These are phyloP conservation scores for Anoplius nigerrimus DNA, from an alignment of 2,888 invertebrate species.

Conservation along the genomic window DNA sequence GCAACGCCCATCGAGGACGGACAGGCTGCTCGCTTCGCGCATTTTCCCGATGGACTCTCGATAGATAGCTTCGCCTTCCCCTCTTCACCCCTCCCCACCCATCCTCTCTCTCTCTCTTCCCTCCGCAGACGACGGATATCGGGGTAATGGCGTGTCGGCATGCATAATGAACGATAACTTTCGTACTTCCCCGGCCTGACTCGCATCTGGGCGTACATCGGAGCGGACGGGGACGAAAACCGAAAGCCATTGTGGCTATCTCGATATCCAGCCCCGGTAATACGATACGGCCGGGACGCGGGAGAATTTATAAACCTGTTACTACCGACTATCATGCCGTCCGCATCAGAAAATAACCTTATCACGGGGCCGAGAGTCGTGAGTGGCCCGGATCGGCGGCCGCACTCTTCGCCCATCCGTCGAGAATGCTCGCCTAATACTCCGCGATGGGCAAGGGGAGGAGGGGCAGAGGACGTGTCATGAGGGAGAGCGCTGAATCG, in stretches of 20 bases:
- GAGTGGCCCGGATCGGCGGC: neutral
- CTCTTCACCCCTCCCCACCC: too few species aligned
- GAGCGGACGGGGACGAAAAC: neutral
- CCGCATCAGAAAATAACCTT: conserved; percentile 37
- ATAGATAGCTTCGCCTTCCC: too few species aligned
- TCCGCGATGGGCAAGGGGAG: conserved; percentile 36
- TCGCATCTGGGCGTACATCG: neutral
- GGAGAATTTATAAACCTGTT: conserved; percentile 30
- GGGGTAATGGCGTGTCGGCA: conserved; percentile 45
- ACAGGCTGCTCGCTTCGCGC: neutral
- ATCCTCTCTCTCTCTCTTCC: conserved; percentile 26
- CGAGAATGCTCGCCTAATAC: conserved; percentile 29
- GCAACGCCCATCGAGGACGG: neutral
- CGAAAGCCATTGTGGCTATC: neutral
- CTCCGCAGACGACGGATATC: conserved; percentile 32
- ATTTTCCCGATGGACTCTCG: neutral
- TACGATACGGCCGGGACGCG: conserved; percentile 17
- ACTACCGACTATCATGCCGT: conserved; percentile 20
- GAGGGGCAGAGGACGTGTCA: conserved; percentile 30
- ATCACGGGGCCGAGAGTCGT: conserved; percentile 18
- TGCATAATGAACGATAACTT: conserved; percentile 45
- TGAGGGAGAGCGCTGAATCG: conserved; percentile 30
- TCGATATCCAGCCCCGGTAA: neutral
- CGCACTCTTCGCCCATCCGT: conserved; percentile 5
- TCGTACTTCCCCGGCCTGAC: neutral